Conservation (phyloP, 2,797 vertebrate species). For the Coranthus polyacanthus region DNA sequence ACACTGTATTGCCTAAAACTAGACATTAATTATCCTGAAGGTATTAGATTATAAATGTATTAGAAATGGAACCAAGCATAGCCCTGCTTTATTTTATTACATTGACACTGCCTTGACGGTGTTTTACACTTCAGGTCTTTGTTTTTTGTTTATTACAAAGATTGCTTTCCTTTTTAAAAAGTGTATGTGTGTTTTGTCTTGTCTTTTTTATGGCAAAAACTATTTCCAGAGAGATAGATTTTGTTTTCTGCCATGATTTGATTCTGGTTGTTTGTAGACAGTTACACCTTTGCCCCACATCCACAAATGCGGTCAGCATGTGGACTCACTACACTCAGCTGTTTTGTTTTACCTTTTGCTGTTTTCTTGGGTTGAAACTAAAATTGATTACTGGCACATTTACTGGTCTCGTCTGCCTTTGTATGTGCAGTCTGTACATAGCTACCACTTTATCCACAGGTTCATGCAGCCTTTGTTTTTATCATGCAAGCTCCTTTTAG, state of each 20-base stretch:
- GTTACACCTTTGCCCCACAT: constrained; percentile 6
- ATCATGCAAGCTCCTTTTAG: no score
- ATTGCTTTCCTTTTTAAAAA: constrained; percentile 32
- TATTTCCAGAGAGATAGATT: constrained; percentile 9
- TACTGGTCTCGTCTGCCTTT: no score
- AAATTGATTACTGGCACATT: background rate
- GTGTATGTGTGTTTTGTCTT: constrained; percentile 3
- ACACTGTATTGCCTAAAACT: background rate
- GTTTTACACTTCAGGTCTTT: constrained; percentile 32
- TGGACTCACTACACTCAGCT: background rate
- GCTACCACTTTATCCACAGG: no score
- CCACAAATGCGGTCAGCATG: background rate
- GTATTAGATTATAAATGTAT: constrained; percentile 3
- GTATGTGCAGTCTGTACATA: no score
- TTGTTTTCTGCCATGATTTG: constrained; percentile 20
- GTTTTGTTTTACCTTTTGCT: background rate
- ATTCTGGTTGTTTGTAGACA: constrained; percentile 1
- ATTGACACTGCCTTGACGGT: constrained; percentile 39
- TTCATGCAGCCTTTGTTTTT: no score
- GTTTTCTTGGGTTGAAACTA: constrained; percentile 1
- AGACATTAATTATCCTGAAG: background rate
- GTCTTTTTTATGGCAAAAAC: background rate
- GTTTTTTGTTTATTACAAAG: constrained; percentile 35
- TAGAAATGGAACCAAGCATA: constrained; percentile 24
- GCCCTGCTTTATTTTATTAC: constrained; percentile 25